Conservation (phyloP, 2,113 vertebrate genomes). For the Zingel zingel region DNA sequence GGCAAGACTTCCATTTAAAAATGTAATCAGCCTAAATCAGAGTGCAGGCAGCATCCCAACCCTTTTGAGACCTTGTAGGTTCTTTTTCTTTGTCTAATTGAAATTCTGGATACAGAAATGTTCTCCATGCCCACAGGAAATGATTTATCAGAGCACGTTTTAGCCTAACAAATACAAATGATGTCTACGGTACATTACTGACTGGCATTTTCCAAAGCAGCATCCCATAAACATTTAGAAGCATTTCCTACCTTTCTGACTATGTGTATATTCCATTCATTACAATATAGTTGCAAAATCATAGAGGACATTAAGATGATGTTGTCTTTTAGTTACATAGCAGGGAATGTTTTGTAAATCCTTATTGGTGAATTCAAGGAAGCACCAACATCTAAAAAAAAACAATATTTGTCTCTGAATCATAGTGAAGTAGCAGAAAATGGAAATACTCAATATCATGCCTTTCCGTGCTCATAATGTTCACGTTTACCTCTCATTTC, state of each 20-base stretch:
- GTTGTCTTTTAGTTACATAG: background rate
- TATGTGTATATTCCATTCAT: background rate
- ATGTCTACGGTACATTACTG: background rate
- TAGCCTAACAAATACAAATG: background rate
- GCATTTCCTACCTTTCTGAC: background rate
- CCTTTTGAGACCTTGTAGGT: background rate
- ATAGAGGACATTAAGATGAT: background rate
- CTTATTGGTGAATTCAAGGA: too few species aligned
- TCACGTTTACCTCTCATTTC: background rate
- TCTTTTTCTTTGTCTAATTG: background rate
- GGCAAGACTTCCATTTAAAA: conserved; percentile 35
- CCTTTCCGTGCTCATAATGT: background rate
- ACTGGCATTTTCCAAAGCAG: conserved; percentile 1
- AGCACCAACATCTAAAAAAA: too few species aligned
- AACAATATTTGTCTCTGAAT: too few species aligned
- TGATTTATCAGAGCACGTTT: background rate
- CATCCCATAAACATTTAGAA: conserved; percentile 17
- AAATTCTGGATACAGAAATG: background rate
- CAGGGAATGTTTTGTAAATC: background rate
- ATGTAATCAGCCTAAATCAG: background rate
- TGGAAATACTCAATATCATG: background rate
- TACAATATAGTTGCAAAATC: background rate
- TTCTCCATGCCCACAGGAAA: background rate
- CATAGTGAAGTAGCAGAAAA: background rate
- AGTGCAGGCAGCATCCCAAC: background rate